Conservation (phyloP, 2,113 vertebrate species). For the Balaeniceps rex region DNA sequence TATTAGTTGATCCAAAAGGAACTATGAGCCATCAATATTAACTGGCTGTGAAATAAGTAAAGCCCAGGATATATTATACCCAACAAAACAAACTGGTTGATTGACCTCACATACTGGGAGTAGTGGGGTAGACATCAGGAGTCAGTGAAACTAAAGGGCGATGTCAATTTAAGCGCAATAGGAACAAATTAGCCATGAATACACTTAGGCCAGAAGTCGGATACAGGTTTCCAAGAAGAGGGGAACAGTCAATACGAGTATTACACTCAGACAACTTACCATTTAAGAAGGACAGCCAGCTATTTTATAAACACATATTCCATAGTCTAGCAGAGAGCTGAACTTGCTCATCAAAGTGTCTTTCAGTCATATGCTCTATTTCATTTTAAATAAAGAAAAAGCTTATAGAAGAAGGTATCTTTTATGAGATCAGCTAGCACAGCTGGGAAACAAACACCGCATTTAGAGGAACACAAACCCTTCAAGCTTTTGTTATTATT, state of each 20-base stretch:
- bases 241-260: background rate
- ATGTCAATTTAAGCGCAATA: background rate
- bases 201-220: background rate
- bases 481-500: background rate
- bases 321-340: background rate
- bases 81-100: background rate
- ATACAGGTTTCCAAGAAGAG: background rate
- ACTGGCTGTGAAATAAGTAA: background rate
- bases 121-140: background rate
- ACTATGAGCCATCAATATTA: background rate
- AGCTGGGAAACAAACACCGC: background rate
- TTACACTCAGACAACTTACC: background rate
- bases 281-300: background rate
- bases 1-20: background rate
- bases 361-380: background rate
- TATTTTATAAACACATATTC: background rate
- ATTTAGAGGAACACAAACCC: background rate
- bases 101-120: background rate
- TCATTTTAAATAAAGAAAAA: background rate
- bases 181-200: background rate
- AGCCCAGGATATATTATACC: background rate
- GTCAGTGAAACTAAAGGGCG: background rate
- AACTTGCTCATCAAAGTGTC: background rate
- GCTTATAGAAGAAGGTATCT: background rate
- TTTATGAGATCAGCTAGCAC: background rate